Conservation (phyloP, 2,113 vertebrate genomes). For the Salvelinus namaycush region DNA sequence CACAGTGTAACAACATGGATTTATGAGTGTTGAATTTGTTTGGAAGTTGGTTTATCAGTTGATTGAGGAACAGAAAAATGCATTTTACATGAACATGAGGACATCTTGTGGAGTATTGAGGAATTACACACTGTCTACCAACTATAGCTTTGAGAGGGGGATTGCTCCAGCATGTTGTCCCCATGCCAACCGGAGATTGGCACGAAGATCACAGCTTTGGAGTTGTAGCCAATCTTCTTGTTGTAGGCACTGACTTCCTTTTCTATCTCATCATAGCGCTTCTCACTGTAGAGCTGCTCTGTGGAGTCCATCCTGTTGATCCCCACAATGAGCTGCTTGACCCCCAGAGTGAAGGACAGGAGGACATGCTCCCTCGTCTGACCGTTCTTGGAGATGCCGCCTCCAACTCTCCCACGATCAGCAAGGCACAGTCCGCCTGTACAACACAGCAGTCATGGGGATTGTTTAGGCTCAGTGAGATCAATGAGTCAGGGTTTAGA, state of each 20-base stretch:
- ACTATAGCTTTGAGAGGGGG: no score
- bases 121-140: no score
- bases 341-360: slow-evolving; percentile 93
- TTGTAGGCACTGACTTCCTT: slow-evolving; percentile 99
- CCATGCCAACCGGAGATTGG: slow-evolving; percentile 79
- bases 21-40: no score
- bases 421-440: slow-evolving; percentile 78
- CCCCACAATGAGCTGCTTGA: slow-evolving; percentile 95
- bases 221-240: slow-evolving; percentile 99
- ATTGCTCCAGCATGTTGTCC: no score
- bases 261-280: slow-evolving; percentile 95
- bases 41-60: no score
- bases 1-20: no score
- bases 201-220: slow-evolving; percentile 92
- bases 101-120: no score
- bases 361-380: slow-evolving; percentile 97
- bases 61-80: no score
- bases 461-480: no score
- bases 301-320: slow-evolving; percentile 99
- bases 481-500: no score
- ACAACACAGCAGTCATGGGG: slow-evolving; percentile 6
- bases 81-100: no score
- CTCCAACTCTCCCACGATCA: slow-evolving; percentile 94
- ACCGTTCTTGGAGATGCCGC: slow-evolving; percentile 97
- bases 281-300: slow-evolving; percentile 96